phyloP scores from a whole-genome alignment of 2,888 invertebrate species.

The Pocota personata region DNA sequence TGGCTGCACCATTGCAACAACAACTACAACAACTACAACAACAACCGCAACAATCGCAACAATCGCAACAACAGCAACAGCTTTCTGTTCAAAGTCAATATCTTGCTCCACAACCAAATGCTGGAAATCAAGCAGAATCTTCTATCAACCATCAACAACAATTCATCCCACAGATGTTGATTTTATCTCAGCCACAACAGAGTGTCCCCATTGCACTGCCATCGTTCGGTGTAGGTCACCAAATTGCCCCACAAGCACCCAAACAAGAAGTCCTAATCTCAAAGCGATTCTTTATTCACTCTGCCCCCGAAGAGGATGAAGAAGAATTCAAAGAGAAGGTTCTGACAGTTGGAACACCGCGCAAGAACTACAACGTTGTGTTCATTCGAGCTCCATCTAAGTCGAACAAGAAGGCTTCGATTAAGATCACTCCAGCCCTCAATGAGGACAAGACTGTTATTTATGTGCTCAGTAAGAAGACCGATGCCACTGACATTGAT shows the following conservation, averaged over 20 bases:
- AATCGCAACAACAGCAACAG: constrained; percentile 77
- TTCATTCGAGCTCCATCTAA: constrained; percentile 82
- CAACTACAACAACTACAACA: constrained; percentile 70
- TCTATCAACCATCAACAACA: constrained; percentile 16
- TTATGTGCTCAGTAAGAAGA: constrained; percentile 82
- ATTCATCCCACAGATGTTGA: constrained; percentile 24
- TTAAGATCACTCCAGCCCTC: constrained; percentile 80
- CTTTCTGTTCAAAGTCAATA: constrained; percentile 30
- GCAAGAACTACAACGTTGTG: constrained; percentile 82
- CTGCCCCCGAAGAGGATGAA: constrained; percentile 81
- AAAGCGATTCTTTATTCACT: constrained; percentile 82
- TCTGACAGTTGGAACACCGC: constrained; percentile 81
- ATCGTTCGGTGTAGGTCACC: constrained; percentile 71
- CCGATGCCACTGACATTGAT: constrained; percentile 79
- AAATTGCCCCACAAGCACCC: background rate
- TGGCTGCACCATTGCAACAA: constrained; percentile 17
- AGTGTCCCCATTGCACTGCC: constrained; percentile 44
- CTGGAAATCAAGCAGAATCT: constrained; percentile 9
- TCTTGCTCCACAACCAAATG: constrained; percentile 10
- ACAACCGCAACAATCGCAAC: constrained; percentile 62
- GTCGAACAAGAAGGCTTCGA: constrained; percentile 78
- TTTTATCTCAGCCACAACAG: constrained; percentile 31
- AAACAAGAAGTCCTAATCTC: constrained; percentile 75
- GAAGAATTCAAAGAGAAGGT: constrained; percentile 79
- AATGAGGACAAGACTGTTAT: constrained; percentile 83